These are phyloP conservation scores for Pangasianodon gigas DNA, from an alignment of 2,113 vertebrate genomes.

Conservation along the genomic window DNA sequence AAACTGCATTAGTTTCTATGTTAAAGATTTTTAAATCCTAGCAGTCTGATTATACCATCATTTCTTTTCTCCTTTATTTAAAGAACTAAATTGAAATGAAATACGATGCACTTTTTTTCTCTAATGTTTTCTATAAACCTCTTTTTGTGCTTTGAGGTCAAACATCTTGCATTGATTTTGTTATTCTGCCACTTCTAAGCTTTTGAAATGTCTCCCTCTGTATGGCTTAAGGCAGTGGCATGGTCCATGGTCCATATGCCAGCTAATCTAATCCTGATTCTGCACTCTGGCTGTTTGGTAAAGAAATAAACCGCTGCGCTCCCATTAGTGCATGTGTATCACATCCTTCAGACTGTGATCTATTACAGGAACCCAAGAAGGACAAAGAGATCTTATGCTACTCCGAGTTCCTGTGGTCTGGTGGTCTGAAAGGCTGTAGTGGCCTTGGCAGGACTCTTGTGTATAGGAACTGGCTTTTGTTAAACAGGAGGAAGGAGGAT, in stretches of 20 bases:
- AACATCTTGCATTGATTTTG: background rate
- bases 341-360: conserved; percentile 1
- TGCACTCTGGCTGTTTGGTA: background rate
- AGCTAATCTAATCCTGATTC: conserved; percentile 23
- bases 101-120: background rate
- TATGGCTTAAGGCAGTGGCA: background rate
- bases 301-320: background rate
- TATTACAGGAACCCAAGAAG: conserved; percentile 5
- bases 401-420: conserved; percentile 19
- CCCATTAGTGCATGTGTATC: background rate
- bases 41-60: background rate
- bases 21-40: background rate
- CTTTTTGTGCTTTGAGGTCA: background rate
- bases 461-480: conserved; percentile 38
- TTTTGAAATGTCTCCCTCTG: background rate
- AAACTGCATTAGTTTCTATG: background rate
- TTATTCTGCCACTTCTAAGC: conserved; percentile 8
- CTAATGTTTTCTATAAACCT: background rate
- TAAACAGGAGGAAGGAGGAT: conserved; percentile 40
- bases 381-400: conserved; percentile 19
- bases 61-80: background rate
- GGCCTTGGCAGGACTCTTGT: conserved; percentile 45
- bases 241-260: background rate
- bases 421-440: conserved; percentile 33
- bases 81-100: background rate